Percentiles rank a stretch among this genome's conserved stretches.
These are phyloP conservation scores for Sweltsa coloradensis DNA, from an alignment of 1,140 invertebrate species.

Conservation along the genomic window DNA sequence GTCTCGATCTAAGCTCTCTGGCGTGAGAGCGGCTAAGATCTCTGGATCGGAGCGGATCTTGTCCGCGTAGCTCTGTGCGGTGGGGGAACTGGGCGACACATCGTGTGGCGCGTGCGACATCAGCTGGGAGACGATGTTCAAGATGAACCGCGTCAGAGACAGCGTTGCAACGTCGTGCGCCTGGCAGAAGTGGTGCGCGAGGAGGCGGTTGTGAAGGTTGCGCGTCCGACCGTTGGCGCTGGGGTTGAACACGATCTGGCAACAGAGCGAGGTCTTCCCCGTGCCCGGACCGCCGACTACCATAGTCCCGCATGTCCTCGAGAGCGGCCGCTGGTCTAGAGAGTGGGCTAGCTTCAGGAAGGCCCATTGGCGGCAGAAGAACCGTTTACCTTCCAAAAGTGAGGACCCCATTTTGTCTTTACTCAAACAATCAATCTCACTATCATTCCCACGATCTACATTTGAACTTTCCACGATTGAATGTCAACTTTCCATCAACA, in stretches of 20 bases:
- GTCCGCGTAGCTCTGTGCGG: conserved; percentile 71
- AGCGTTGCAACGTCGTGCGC: conserved; percentile 45
- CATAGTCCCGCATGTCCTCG: conserved; percentile 67
- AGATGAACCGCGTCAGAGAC: conserved; percentile 70
- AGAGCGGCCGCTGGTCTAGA: conserved; percentile 65
- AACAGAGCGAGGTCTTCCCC: conserved; percentile 74
- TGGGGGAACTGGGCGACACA: conserved; percentile 27
- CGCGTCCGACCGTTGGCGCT: conserved; percentile 48
- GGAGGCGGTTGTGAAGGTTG: conserved; percentile 56
- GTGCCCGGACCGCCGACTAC: conserved; percentile 80
- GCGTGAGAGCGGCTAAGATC: conserved; percentile 41
- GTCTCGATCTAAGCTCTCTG: conserved; percentile 62
- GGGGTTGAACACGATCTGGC: conserved; percentile 49
- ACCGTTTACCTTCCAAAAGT: conserved; percentile 41
- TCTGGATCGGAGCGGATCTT: conserved; percentile 63
- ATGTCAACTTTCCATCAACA: no score
- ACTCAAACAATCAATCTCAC: no score
- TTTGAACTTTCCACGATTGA: no score
- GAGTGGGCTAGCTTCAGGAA: conserved; percentile 88
- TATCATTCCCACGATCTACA: no score
- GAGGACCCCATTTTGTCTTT: conserved; percentile 24
- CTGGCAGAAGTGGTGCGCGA: conserved; percentile 76
- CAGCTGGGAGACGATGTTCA: conserved; percentile 70
- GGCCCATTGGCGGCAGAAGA: conserved; percentile 84
- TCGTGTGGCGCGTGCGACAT: conserved; percentile 47